Evolutionary conservation across 2,888 invertebrate species (phyloP).

Genomic region (Miltochrista miniata): DNA sequence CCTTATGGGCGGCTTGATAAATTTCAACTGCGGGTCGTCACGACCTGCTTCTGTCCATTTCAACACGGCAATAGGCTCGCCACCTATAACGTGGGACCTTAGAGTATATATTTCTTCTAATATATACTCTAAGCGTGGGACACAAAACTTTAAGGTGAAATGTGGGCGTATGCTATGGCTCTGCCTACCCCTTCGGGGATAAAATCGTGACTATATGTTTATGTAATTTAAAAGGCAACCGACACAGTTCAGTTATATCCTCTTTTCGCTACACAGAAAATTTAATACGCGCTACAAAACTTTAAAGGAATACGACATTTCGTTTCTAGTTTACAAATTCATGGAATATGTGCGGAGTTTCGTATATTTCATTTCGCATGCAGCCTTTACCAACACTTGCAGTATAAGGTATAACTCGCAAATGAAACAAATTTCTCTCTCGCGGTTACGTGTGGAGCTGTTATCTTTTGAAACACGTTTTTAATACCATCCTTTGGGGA

Average conservation of each 20-base stretch:
- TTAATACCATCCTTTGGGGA: background rate
- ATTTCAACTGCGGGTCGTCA: too few species aligned
- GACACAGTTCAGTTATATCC: conserved; percentile 1
- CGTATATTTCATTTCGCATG: conserved; percentile 4
- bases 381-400: conserved; percentile 5
- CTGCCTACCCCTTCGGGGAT: too few species aligned
- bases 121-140: too few species aligned
- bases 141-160: too few species aligned
- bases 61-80: too few species aligned
- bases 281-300: conserved; percentile 23
- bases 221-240: too few species aligned
- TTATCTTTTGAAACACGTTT: background rate
- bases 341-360: conserved; percentile 9
- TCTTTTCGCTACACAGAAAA: conserved; percentile 10
- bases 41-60: too few species aligned
- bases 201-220: too few species aligned
- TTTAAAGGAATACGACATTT: conserved; percentile 17
- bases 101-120: too few species aligned
- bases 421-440: conserved; percentile 1
- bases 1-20: too few species aligned
- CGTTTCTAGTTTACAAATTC: conserved; percentile 18
- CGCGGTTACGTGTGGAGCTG: background rate
- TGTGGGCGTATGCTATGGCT: too few species aligned
- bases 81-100: too few species aligned
- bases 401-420: background rate